Conservation (phyloP, 2,888 invertebrate genomes). For the Eupithecia dodoneata region DNA sequence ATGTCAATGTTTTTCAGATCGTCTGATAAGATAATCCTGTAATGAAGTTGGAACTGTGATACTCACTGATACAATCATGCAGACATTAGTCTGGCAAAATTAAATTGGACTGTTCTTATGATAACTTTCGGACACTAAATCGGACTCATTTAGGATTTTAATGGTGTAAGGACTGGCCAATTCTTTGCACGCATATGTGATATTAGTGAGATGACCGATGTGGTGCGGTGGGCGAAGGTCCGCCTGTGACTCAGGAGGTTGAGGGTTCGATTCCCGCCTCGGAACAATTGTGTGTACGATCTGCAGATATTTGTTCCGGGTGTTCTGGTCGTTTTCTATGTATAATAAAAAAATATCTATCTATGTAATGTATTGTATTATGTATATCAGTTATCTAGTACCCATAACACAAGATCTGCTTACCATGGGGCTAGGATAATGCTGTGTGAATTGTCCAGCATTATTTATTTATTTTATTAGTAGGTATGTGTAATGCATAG, state of each 20-base stretch:
- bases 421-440: too few relatives aligned
- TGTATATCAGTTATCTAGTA: too few relatives aligned
- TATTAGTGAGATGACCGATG: background rate
- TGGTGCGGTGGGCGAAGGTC: too few relatives aligned
- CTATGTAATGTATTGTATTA: too few relatives aligned
- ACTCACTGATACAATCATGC: slow-evolving; percentile 32
- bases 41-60: slow-evolving; percentile 46
- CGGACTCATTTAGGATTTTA: background rate
- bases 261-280: too few relatives aligned
- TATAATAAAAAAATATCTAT: too few relatives aligned
- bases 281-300: too few relatives aligned
- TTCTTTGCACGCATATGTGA: background rate
- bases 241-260: too few relatives aligned
- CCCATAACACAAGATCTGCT: too few relatives aligned
- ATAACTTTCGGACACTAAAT: background rate
- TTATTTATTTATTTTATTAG: background rate
- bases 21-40: slow-evolving; percentile 49
- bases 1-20: slow-evolving; percentile 54
- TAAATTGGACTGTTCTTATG: background rate
- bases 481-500: background rate
- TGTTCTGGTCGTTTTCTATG: too few relatives aligned
- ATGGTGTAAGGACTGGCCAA: background rate
- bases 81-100: slow-evolving; percentile 4
- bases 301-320: too few relatives aligned
- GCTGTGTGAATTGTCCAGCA: too few relatives aligned